Conservation (phyloP, 2,888 invertebrate genomes). For the Synergus umbraculus region DNA sequence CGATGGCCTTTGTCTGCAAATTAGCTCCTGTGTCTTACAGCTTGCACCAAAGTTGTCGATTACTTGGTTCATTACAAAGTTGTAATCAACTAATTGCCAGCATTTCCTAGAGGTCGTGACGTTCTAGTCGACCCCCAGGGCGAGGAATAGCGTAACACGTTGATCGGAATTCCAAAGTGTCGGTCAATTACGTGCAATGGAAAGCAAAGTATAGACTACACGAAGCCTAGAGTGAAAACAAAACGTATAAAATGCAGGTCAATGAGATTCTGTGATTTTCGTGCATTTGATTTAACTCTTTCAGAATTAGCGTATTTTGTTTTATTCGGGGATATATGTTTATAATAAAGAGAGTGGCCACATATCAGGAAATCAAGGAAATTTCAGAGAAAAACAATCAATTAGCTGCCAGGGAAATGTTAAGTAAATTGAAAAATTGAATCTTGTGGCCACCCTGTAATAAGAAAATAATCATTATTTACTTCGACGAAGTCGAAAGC, state of each 20-base stretch:
- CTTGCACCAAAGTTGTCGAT: slow-evolving; percentile 10
- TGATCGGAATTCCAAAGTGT: slow-evolving; percentile 26
- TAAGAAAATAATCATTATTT: neutral
- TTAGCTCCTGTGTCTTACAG: slow-evolving; percentile 20
- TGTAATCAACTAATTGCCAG: slow-evolving; percentile 31
- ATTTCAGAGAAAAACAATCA: too few species aligned
- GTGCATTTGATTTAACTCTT: neutral
- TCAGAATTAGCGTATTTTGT: neutral
- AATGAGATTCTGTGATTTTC: slow-evolving; percentile 13
- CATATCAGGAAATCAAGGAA: too few species aligned
- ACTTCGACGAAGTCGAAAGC: neutral
- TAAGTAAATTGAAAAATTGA: too few species aligned
- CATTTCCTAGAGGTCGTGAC: slow-evolving; percentile 30
- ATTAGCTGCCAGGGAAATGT: too few species aligned
- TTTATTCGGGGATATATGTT: too few species aligned
- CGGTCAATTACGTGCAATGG: slow-evolving; percentile 33
- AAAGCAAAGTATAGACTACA: slow-evolving; percentile 31
- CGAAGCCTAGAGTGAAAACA: slow-evolving; percentile 18
- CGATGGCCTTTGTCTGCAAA: slow-evolving; percentile 26
- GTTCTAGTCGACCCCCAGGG: slow-evolving; percentile 12
- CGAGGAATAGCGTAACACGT: slow-evolving; percentile 28
- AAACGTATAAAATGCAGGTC: slow-evolving; percentile 28
- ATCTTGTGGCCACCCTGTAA: too few species aligned
- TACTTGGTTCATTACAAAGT: slow-evolving; percentile 16
- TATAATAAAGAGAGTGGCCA: too few species aligned